phyloP scores from a whole-genome alignment of 2,797 vertebrate genomes.

The Limnodromus scolopaceus region DNA sequence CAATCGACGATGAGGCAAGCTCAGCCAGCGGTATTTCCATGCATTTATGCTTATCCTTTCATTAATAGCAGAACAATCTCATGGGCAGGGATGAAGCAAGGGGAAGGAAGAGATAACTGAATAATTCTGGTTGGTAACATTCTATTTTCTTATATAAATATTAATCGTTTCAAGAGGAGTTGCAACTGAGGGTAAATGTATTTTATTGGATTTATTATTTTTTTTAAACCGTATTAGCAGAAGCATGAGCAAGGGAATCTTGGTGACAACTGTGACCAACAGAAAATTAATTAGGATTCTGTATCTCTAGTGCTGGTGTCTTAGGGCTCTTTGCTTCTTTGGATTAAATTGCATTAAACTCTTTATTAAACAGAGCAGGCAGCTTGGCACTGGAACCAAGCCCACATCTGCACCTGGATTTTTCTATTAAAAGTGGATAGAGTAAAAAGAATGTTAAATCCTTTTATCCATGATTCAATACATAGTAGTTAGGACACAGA shows the following conservation, averaged over 20 bases:
- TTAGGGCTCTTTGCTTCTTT: conserved; percentile 57
- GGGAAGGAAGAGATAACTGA: neutral
- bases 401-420: conserved; percentile 73
- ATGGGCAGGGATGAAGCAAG: neutral
- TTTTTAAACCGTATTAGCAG: neutral
- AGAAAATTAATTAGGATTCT: conserved; percentile 68
- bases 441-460: conserved; percentile 67
- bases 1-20: neutral
- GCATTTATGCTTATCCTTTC: neutral
- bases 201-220: neutral
- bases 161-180: neutral
- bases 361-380: conserved; percentile 71
- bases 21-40: neutral
- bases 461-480: conserved; percentile 52
- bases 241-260: neutral
- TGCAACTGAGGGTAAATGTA: neutral
- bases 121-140: neutral
- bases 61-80: neutral
- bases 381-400: conserved; percentile 65
- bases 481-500: conserved; percentile 38
- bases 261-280: conserved; percentile 46
- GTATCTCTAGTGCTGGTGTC: conserved; percentile 27
- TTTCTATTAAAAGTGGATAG: conserved; percentile 69
- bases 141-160: neutral
- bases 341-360: conserved; percentile 67